These are phyloP conservation scores for Pluvialis apricaria DNA, from an alignment of 2,113 vertebrate genomes.

Conservation along the genomic window DNA sequence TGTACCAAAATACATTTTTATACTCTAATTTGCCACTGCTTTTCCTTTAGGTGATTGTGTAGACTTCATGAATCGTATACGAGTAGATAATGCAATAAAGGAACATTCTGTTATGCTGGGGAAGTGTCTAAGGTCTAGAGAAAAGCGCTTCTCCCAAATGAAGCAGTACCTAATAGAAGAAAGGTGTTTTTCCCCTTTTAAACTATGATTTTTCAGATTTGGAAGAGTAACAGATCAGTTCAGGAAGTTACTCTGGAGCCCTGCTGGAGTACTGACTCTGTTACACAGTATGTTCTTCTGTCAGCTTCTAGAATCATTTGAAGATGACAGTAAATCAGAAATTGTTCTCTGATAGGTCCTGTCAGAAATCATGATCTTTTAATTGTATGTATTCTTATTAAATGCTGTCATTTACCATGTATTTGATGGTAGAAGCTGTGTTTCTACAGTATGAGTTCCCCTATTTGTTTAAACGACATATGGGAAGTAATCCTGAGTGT, in stretches of 20 bases:
- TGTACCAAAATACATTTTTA: background rate
- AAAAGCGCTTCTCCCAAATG: background rate
- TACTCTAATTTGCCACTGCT: accelerated
- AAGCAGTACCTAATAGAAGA: background rate
- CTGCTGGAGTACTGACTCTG: accelerated
- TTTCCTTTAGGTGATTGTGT: accelerated
- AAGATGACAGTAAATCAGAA: background rate
- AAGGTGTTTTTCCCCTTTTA: background rate
- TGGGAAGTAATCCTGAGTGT: background rate
- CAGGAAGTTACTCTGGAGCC: background rate
- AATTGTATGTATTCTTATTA: background rate
- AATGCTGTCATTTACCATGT: background rate
- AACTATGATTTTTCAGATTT: background rate
- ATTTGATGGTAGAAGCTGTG: background rate
- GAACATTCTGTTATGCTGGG: background rate
- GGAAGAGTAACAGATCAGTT: background rate
- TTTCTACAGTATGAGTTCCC: background rate
- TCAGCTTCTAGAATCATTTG: background rate
- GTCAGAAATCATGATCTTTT: background rate
- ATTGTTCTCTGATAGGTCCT: background rate
- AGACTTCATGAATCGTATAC: background rate
- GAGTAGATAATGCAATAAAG: background rate
- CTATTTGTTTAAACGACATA: background rate
- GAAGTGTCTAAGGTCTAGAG: background rate
- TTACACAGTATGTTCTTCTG: background rate